Conservation (phyloP, 2,797 vertebrate species). For the Artibeus jamaicensis region DNA sequence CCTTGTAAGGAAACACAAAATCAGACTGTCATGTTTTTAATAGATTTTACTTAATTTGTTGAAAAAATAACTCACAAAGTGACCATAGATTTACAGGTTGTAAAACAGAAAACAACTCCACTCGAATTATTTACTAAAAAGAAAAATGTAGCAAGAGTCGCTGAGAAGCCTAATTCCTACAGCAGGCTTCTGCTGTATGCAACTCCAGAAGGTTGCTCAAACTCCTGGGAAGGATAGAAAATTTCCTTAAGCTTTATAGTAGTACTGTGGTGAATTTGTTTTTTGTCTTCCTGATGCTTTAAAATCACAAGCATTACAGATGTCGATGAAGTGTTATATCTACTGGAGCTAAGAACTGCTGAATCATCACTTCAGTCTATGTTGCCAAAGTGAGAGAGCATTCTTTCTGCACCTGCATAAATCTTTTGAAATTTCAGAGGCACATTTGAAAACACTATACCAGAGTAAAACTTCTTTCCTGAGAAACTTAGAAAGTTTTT, state of each 20-base stretch:
- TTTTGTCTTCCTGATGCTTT: background rate
- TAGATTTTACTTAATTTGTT: background rate
- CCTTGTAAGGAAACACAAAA: background rate
- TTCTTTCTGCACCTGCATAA: conserved; percentile 24
- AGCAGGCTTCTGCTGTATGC: background rate
- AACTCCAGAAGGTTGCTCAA: background rate
- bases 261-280: background rate
- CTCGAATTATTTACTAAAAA: background rate
- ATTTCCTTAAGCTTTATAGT: background rate
- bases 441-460: background rate
- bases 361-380: background rate
- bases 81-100: background rate
- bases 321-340: background rate
- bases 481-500: background rate
- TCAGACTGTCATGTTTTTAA: background rate
- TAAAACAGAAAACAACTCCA: background rate
- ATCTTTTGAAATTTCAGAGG: conserved; percentile 30
- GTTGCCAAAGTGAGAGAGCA: background rate
- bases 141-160: background rate
- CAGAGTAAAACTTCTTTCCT: background rate
- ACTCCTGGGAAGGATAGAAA: background rate
- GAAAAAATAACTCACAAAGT: background rate
- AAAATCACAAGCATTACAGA: background rate
- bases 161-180: background rate
- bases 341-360: background rate